Evolutionary conservation across 2,113 vertebrate genomes (phyloP).

Genomic region (Triplophysa rosa): DNA sequence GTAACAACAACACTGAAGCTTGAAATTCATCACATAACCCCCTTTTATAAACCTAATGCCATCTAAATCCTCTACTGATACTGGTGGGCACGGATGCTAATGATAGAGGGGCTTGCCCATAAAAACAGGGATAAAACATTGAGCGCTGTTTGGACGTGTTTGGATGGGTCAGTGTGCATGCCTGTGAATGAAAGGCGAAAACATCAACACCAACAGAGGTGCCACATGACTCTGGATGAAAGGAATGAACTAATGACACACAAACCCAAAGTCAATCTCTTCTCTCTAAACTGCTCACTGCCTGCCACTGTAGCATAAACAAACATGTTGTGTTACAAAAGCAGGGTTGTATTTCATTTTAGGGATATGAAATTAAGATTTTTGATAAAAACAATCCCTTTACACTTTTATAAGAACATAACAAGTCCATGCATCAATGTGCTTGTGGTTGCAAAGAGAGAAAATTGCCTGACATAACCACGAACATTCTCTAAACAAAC

Average conservation of each 20-base stretch:
- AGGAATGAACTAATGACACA: neutral
- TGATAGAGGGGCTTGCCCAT: slow-evolving; percentile 60
- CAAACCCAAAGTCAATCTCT: neutral
- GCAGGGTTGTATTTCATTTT: too few species aligned
- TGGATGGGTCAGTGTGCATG: slow-evolving; percentile 16
- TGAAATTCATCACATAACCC: slow-evolving; percentile 17
- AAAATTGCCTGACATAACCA: neutral
- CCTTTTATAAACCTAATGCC: slow-evolving; percentile 29
- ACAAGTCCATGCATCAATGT: neutral
- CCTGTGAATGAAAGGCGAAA: neutral
- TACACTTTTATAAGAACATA: too few species aligned
- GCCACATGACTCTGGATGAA: neutral
- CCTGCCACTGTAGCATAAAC: neutral
- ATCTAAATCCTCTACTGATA: slow-evolving; percentile 49
- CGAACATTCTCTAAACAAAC: neutral
- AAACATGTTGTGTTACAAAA: neutral
- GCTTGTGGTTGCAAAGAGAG: neutral
- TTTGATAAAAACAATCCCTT: too few species aligned
- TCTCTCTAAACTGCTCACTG: neutral
- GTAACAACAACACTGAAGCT: neutral
- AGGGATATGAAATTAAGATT: too few species aligned
- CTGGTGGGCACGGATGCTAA: slow-evolving; percentile 53
- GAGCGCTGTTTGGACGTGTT: slow-evolving; percentile 65
- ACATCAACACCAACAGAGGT: slow-evolving; percentile 44
- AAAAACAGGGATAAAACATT: slow-evolving; percentile 64